Conservation (phyloP, 2,797 vertebrate genomes). For the Mus minutoides region DNA sequence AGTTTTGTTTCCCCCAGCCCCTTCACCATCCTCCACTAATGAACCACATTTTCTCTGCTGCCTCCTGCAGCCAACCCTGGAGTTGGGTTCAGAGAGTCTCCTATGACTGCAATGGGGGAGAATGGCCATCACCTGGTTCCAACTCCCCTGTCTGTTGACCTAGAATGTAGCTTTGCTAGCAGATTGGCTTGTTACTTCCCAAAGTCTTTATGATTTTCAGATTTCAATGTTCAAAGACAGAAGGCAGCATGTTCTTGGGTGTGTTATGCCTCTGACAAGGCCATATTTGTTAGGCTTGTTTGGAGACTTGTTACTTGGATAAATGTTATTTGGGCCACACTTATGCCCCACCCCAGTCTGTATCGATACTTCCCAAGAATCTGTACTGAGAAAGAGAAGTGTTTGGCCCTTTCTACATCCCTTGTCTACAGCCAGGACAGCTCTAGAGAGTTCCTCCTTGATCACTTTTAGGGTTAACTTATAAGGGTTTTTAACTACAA, state of each 20-base stretch:
- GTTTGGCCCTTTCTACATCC: not conserved
- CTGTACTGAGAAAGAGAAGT: not conserved
- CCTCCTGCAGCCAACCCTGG: not conserved
- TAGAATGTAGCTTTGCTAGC: rapidly evolving
- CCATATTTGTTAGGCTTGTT: not conserved
- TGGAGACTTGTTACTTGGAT: not conserved
- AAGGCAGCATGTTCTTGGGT: not conserved
- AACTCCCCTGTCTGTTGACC: rapidly evolving
- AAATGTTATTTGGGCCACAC: not conserved
- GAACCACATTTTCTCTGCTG: not conserved
- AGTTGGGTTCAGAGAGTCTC: not conserved
- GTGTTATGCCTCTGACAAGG: not conserved
- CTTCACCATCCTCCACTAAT: not conserved
- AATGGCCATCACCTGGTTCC: not conserved
- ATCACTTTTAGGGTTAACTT: not conserved
- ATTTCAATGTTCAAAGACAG: not conserved
- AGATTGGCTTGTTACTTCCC: not conserved
- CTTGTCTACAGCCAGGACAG: not conserved
- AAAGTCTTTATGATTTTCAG: not conserved
- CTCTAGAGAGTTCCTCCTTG: too few relatives aligned
- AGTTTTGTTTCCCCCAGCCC: not conserved
- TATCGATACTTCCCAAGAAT: not conserved
- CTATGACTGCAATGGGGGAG: too few relatives aligned
- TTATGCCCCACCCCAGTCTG: not conserved
- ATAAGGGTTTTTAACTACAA: not conserved